Conservation (phyloP, 1,140 invertebrate species). For the Sycobia sp. region DNA sequence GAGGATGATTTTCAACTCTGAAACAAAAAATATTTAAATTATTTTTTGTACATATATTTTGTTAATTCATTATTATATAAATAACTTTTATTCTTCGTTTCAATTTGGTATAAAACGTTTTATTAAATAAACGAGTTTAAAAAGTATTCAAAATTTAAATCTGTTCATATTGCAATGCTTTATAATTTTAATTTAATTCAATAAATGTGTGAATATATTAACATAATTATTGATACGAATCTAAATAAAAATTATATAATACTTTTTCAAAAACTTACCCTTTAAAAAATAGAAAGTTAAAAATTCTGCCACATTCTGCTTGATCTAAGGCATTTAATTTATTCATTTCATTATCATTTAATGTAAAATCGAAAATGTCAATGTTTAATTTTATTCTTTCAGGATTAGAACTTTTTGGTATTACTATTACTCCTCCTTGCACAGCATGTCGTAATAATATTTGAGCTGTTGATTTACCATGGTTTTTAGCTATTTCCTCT, state of each 20-base stretch:
- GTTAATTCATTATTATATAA: neutral
- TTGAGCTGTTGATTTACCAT: conserved; percentile 78
- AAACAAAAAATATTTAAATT: conserved; percentile 36
- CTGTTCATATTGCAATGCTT: neutral
- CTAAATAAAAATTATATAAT: neutral
- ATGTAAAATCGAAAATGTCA: conserved; percentile 65
- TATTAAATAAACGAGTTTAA: neutral
- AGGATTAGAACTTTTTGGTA: conserved; percentile 83
- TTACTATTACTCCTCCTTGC: conserved; percentile 74
- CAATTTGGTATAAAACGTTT: neutral
- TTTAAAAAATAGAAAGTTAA: conserved; percentile 66
- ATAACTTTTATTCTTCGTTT: neutral
- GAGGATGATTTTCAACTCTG: conserved; percentile 63
- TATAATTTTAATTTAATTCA: neutral
- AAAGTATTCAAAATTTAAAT: neutral
- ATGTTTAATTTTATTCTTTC: conserved; percentile 72
- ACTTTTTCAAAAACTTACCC: conserved; percentile 50
- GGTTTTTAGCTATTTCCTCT: conserved; percentile 69
- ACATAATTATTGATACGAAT: neutral
- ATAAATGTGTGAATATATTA: neutral
- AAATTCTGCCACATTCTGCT: conserved; percentile 63
- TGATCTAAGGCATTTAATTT: conserved; percentile 62
- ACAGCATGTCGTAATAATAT: conserved; percentile 78
- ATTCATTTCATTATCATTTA: conserved; percentile 62
- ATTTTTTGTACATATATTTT: too few species aligned